phyloP scores from a whole-genome alignment of 2,888 invertebrate genomes.

The Apodemia zela region DNA sequence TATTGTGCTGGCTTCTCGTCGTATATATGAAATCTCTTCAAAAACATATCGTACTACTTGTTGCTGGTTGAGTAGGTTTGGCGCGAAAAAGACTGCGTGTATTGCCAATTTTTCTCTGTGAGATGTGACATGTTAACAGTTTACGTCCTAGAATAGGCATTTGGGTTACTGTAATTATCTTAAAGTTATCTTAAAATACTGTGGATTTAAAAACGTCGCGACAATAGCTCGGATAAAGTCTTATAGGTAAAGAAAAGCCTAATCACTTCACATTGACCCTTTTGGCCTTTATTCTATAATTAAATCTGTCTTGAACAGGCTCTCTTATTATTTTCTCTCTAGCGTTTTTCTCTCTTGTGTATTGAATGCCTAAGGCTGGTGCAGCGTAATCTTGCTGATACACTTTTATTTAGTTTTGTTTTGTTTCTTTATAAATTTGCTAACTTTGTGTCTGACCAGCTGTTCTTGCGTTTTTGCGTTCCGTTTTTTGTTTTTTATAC shows the following conservation, averaged over 20 bases:
- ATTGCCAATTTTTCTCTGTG: no score
- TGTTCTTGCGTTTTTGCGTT: constrained; percentile 6
- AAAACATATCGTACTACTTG: no score
- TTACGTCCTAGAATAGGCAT: not conserved
- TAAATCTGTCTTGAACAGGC: constrained; percentile 14
- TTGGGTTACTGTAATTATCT: not conserved
- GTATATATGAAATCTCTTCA: no score
- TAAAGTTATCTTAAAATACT: not conserved
- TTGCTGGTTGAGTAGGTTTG: no score
- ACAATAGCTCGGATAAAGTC: constrained; percentile 1
- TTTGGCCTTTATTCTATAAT: constrained; percentile 7
- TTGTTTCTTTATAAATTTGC: constrained; percentile 13
- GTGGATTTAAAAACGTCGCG: not conserved
- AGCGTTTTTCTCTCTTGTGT: constrained; percentile 6
- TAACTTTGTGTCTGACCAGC: constrained; percentile 8
- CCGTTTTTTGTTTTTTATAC: not conserved
- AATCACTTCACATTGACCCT: constrained; percentile 10
- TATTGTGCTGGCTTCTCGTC: no score
- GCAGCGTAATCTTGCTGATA: constrained; percentile 13
- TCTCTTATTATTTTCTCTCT: constrained; percentile 9
- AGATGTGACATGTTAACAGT: no score
- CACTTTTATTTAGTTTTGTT: constrained; percentile 15
- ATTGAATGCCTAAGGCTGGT: constrained; percentile 7
- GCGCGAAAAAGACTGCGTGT: no score
- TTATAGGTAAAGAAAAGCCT: constrained; percentile 9